Conservation (phyloP, 1,140 invertebrate genomes). For the Macrobrachium nipponense region DNA sequence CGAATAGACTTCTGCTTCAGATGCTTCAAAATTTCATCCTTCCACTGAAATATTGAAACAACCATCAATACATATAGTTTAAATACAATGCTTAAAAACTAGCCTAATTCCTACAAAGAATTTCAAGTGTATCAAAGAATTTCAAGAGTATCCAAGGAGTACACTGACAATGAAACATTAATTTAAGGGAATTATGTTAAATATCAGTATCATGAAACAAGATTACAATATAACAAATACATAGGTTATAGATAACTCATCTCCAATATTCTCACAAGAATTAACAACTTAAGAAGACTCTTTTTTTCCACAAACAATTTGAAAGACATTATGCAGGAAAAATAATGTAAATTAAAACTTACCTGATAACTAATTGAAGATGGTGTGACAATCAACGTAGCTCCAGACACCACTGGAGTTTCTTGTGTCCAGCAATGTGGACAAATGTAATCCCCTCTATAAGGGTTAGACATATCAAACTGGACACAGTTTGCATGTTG, state of each 20-base stretch:
- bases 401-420: constrained; percentile 71
- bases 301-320: constrained; percentile 9
- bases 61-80: background rate
- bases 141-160: no score
- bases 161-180: no score
- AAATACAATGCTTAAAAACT: background rate
- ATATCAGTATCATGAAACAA: no score
- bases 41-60: constrained; percentile 74
- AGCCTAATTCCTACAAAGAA: no score
- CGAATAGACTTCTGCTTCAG: constrained; percentile 70
- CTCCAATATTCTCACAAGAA: background rate
- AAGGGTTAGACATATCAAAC: constrained; percentile 69
- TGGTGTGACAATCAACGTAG: constrained; percentile 83
- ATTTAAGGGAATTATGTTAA: no score
- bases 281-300: no score
- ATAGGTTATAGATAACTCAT: no score
- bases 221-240: no score
- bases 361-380: constrained; percentile 72
- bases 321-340: background rate
- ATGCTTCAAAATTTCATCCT: constrained; percentile 79
- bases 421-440: constrained; percentile 75
- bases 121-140: no score
- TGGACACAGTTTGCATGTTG: constrained; percentile 77
- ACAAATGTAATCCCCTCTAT: constrained; percentile 71
- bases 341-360: background rate